Percentiles rank a stretch among this genome's conserved stretches.
phyloP scores from a whole-genome alignment of 2,888 invertebrate species.

The Ashinkailepas kermadecensis region DNA sequence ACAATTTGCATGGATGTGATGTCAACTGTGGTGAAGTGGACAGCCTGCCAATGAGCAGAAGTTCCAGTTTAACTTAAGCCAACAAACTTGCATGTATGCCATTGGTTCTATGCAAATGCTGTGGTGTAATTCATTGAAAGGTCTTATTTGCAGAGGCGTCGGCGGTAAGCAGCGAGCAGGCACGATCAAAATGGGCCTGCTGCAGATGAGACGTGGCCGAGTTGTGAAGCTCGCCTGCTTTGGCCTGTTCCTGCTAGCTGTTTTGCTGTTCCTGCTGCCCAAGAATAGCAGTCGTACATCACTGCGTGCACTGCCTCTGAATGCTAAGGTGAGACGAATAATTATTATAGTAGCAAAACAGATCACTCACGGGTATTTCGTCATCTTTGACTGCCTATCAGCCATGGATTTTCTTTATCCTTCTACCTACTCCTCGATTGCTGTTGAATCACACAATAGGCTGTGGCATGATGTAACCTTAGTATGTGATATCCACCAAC shows the following conservation, averaged over 20 bases:
- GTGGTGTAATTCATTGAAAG: too few relatives aligned
- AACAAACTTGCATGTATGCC: too few relatives aligned
- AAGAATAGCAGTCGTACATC: not conserved
- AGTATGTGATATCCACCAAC: too few relatives aligned
- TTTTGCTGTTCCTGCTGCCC: slow-evolving; percentile 25
- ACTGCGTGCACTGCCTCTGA: not conserved
- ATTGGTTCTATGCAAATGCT: too few relatives aligned
- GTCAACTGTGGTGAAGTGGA: too few relatives aligned
- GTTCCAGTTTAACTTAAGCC: too few relatives aligned
- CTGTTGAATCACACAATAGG: not conserved
- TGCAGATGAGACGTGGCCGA: slow-evolving; percentile 28
- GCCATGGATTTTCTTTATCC: not conserved
- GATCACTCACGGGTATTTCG: too few relatives aligned
- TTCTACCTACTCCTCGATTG: not conserved
- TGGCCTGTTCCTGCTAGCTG: slow-evolving; percentile 8
- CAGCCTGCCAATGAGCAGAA: too few relatives aligned
- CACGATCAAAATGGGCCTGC: slow-evolving; percentile 25
- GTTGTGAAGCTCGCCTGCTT: slow-evolving; percentile 25
- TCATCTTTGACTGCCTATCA: not conserved
- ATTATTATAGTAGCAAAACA: not conserved
- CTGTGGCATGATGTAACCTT: too few relatives aligned
- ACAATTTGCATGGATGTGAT: too few relatives aligned
- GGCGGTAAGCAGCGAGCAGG: too few relatives aligned
- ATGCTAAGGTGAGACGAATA: not conserved
- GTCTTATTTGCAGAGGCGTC: too few relatives aligned